Conservation (phyloP, 2,888 invertebrate genomes). For the Drosophila tanythrix region DNA sequence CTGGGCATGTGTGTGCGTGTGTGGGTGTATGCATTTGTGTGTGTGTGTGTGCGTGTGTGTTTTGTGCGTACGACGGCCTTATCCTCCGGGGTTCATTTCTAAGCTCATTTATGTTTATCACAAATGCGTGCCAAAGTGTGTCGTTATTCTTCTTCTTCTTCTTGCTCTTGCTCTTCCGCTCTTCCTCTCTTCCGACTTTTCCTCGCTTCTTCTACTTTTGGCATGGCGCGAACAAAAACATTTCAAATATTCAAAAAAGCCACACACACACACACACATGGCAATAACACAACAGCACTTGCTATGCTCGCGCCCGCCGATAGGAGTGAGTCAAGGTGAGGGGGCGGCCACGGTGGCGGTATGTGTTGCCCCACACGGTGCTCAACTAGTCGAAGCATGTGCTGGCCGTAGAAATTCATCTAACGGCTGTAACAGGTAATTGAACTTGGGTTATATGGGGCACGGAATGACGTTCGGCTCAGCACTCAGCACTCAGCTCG, state of each 20-base stretch:
- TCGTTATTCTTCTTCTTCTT: slow-evolving; percentile 73
- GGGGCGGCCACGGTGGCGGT: neutral
- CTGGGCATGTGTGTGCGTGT: slow-evolving; percentile 21
- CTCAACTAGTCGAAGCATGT: slow-evolving; percentile 80
- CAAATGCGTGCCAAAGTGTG: slow-evolving; percentile 84
- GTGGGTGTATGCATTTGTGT: neutral
- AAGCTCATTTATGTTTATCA: slow-evolving; percentile 85
- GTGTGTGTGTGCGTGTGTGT: slow-evolving; percentile 24
- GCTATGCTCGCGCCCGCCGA: slow-evolving; percentile 29
- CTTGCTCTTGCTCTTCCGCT: slow-evolving; percentile 2
- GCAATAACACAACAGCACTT: slow-evolving; percentile 45
- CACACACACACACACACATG: slow-evolving; percentile 10
- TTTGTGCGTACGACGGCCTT: slow-evolving; percentile 53
- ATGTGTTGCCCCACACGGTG: slow-evolving; percentile 25
- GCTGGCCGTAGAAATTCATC: slow-evolving; percentile 84
- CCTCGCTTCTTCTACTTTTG: slow-evolving; percentile 34
- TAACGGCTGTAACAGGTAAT: slow-evolving; percentile 85
- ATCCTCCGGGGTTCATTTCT: slow-evolving; percentile 84
- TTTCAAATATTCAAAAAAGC: slow-evolving; percentile 79
- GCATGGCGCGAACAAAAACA: slow-evolving; percentile 74
- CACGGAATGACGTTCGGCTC: slow-evolving; percentile 62
- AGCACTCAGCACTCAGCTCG: neutral
- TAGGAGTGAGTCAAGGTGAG: neutral
- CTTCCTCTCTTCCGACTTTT: neutral
- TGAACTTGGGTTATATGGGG: slow-evolving; percentile 82